Conservation (phyloP, 2,888 invertebrate genomes). For the Ariolimax columbianus region DNA sequence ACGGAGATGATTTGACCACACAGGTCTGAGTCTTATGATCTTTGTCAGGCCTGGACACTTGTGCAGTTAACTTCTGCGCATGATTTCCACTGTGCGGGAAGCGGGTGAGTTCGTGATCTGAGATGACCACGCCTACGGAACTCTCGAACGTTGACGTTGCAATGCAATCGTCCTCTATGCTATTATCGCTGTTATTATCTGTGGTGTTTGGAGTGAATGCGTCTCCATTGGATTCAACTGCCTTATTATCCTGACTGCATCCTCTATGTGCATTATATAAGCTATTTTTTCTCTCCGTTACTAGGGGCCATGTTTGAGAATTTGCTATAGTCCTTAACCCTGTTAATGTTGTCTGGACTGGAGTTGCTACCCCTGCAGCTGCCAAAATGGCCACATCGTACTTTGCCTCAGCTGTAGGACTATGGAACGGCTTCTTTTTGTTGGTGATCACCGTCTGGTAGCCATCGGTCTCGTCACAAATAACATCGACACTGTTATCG, state of each 20-base stretch:
- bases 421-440: background rate
- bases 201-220: too few relatives aligned
- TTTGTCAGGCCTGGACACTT: too few relatives aligned
- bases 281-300: background rate
- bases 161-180: too few relatives aligned
- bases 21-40: background rate
- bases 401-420: background rate
- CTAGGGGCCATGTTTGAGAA: slow-evolving; percentile 39
- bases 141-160: background rate
- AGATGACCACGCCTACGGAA: too few relatives aligned
- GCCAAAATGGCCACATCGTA: background rate
- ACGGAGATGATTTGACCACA: background rate
- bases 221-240: too few relatives aligned
- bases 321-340: background rate
- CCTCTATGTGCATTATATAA: slow-evolving; percentile 21
- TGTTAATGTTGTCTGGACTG: background rate
- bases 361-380: background rate
- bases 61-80: background rate
- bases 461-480: background rate
- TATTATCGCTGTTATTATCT: background rate
- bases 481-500: slow-evolving; percentile 11
- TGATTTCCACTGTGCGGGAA: background rate
- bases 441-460: background rate
- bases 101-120: too few relatives aligned
- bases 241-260: background rate